Evolutionary conservation across 2,888 invertebrate species (phyloP), one percentile per base, ranked within the genome.

Genomic region (Octodonta nipae): DNA sequence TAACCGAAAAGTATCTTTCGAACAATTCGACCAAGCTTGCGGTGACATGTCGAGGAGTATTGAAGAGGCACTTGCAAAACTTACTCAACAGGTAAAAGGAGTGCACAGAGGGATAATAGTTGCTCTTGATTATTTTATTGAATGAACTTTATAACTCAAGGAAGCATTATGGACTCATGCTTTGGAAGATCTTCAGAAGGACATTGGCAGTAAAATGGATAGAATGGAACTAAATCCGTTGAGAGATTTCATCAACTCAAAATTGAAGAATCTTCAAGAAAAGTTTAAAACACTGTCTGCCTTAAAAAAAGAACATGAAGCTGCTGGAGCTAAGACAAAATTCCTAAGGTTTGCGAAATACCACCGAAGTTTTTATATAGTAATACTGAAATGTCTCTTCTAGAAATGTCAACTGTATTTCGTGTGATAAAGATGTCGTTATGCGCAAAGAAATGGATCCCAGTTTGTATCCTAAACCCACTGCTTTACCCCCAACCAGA

Each of bases 331-430:
- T 1, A 79, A 77, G 54, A 67, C 63, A 33, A 75, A 68, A 53
- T 60, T 77, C 11, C 57, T 83, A 11, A 71, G 68, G 74, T 73
- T 51, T 27, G 15, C 15, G 32, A 8, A 33, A 5, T 13, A n/a
- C 3, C 3, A 2, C 11, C 13, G 28, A 14, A 28, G 12, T 4
- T n/a, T 13, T 11, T 28, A 10, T n/a, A 12, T 15, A 5, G 13
- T 15, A 7, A 2, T n/a, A n/a, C n/a, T 4, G 10, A 13, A 2
- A 28, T 12, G 13, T 30, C 15, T 17, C 30, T 42, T 48, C 30
- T 37, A 78, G 77, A 46, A 73, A 81, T 43, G 69, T 83, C 10
- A 75, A 78, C 43, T 84, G 83, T 50, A 69, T 84, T 47, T 80
- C 82, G 0, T 84, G 84, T 49, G 79, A 83, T 46, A 77, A 77